Conservation (phyloP, 2,113 vertebrate genomes). For the Amphiprion percula region DNA sequence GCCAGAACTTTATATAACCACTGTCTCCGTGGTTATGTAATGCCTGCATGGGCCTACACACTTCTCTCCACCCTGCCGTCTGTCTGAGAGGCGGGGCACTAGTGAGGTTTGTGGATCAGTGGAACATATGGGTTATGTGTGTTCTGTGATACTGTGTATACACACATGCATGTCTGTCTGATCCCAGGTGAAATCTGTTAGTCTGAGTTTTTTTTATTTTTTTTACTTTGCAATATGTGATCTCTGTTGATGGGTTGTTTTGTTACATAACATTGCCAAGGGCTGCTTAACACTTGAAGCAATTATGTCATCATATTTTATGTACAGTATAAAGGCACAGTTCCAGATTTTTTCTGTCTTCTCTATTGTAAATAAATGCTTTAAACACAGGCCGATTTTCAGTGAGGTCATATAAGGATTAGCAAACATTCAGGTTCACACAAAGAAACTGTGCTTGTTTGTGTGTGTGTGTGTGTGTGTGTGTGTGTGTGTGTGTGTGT, state of each 20-base stretch:
- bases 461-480: background rate
- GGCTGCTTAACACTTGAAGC: slow-evolving; percentile 10
- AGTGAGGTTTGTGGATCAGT: slow-evolving; percentile 80
- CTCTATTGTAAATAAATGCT: background rate
- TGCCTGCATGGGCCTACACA: slow-evolving; percentile 68
- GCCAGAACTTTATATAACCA: slow-evolving; percentile 77
- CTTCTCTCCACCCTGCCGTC: slow-evolving; percentile 47
- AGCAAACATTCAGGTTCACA: background rate
- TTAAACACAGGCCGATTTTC: too few species aligned
- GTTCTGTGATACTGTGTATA: background rate
- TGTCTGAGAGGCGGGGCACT: slow-evolving; percentile 53
- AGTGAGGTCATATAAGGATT: too few species aligned
- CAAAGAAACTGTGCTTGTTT: background rate
- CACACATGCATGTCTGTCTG: background rate
- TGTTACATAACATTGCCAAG: background rate
- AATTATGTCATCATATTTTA: background rate
- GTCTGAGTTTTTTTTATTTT: background rate
- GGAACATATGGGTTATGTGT: slow-evolving; percentile 74
- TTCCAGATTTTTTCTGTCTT: background rate
- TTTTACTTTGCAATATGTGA: background rate
- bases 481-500: background rate
- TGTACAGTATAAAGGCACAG: background rate
- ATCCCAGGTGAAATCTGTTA: background rate
- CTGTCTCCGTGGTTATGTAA: slow-evolving; percentile 80
- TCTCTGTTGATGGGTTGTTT: background rate